phyloP scores from a whole-genome alignment of 2,888 invertebrate genomes.

The Apamea crenata region DNA sequence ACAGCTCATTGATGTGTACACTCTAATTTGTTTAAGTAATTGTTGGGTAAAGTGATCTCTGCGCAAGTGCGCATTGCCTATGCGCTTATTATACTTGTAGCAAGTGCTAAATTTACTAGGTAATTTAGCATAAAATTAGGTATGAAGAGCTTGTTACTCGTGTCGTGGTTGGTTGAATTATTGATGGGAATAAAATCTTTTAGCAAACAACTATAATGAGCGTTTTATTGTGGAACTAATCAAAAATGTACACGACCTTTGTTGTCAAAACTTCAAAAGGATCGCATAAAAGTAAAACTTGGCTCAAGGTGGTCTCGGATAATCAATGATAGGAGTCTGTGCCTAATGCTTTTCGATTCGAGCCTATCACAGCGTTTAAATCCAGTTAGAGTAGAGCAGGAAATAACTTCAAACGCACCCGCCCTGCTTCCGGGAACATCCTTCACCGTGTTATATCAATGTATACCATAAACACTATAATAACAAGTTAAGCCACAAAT shows the following conservation, averaged over 20 bases:
- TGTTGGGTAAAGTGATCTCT: slow-evolving; percentile 38
- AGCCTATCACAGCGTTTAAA: neutral
- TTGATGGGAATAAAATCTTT: slow-evolving; percentile 22
- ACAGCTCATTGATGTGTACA: slow-evolving; percentile 31
- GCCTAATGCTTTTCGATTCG: neutral
- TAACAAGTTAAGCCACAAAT: slow-evolving; percentile 59
- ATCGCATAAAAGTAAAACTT: slow-evolving; percentile 21
- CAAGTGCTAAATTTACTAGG: neutral
- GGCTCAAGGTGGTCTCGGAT: slow-evolving; percentile 21
- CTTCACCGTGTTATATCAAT: slow-evolving; percentile 40
- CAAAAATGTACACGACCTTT: slow-evolving; percentile 26
- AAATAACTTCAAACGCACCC: slow-evolving; percentile 42
- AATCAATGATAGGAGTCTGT: neutral
- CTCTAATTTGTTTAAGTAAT: slow-evolving; percentile 47
- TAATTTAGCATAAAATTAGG: slow-evolving; percentile 6
- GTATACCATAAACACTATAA: slow-evolving; percentile 55
- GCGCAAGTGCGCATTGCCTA: neutral
- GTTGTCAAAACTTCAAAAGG: slow-evolving; percentile 48
- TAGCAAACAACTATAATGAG: slow-evolving; percentile 30
- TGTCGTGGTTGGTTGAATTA: slow-evolving; percentile 16
- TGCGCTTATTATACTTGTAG: neutral
- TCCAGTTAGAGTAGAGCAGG: slow-evolving; percentile 6
- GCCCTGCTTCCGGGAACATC: slow-evolving; percentile 40
- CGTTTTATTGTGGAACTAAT: slow-evolving; percentile 40
- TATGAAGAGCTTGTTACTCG: neutral